phyloP scores from a whole-genome alignment of 2,113 vertebrate genomes.

The Haplochromis burtoni region DNA sequence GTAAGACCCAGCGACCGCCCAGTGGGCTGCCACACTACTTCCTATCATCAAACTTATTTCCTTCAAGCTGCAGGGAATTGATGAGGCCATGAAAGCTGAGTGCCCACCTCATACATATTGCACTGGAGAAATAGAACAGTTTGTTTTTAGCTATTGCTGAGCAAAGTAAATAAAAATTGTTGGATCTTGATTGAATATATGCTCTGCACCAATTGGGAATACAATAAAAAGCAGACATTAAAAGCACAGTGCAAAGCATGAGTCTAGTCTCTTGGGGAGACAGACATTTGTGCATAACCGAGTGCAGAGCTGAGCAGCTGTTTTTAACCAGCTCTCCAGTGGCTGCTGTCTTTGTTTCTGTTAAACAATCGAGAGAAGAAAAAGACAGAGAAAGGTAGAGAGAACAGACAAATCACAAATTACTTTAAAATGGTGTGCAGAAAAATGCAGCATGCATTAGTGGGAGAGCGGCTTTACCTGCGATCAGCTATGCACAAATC shows the following conservation, averaged over 20 bases:
- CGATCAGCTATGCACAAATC: not conserved
- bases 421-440: not conserved
- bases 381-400: not conserved
- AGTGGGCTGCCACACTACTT: not conserved
- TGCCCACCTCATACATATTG: not conserved
- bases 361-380: conserved; percentile 8
- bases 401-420: conserved; percentile 1
- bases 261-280: not conserved
- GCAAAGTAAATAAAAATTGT: conserved; percentile 18
- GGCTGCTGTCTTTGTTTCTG: conserved; percentile 21
- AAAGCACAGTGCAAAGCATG: not conserved
- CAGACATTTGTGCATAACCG: conserved; percentile 17
- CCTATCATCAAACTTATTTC: conserved; percentile 14
- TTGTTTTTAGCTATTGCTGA: not conserved
- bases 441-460: not conserved
- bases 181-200: not conserved
- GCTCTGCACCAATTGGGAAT: not conserved
- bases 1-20: not conserved
- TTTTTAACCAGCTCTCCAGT: conserved; percentile 2
- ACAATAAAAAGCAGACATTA: not conserved
- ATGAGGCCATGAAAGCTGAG: not conserved
- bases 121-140: not conserved
- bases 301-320: not conserved
- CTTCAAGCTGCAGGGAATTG: not conserved
- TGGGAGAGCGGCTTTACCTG: not conserved